Conservation (phyloP, 2,797 vertebrate genomes). For the Spheniscus humboldti region DNA sequence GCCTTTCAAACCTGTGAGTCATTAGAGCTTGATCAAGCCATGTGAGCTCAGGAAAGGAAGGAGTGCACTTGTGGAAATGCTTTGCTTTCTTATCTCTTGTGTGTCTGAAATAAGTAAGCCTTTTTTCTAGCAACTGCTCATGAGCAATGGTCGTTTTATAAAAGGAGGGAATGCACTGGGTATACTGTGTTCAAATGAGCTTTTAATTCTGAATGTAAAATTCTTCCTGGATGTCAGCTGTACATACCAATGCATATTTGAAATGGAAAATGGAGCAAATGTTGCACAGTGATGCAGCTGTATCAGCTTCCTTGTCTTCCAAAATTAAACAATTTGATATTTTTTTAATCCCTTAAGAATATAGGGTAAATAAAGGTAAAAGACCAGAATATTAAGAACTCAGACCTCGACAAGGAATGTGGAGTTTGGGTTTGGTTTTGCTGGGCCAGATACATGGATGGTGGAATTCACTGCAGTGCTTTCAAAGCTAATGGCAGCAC, state of each 20-base stretch:
- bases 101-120: background rate
- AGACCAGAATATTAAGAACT: background rate
- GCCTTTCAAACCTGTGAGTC: background rate
- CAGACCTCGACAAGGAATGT: background rate
- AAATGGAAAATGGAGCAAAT: background rate
- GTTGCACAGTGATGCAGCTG: background rate
- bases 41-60: background rate
- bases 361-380: background rate
- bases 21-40: background rate
- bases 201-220: background rate
- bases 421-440: background rate
- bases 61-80: background rate
- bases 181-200: background rate
- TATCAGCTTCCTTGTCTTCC: background rate
- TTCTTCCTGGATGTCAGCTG: background rate
- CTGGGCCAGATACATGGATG: background rate
- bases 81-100: background rate
- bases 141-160: background rate
- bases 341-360: background rate
- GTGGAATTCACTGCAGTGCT: background rate
- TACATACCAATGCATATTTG: background rate
- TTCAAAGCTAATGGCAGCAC: background rate
- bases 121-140: background rate
- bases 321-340: background rate
- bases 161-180: background rate